A percentile compares a stretch with the other conserved stretches of the same genome.
Evolutionary conservation across 2,888 invertebrate species (phyloP).

Genomic region (Parasteatoda lunata): DNA sequence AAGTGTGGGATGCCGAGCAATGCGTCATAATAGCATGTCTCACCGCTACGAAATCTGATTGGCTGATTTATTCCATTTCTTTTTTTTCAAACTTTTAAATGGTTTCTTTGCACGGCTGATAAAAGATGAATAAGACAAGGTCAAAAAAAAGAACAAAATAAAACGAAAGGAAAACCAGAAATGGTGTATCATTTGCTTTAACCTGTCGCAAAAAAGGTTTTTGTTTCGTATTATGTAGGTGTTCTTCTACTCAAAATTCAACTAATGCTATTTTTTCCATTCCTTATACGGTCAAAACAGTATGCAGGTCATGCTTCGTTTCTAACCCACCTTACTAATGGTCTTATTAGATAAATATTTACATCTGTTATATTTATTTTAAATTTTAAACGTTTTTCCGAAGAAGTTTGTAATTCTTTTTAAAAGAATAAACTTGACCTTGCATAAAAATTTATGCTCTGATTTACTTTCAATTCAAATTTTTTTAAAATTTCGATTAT

Average conservation of each 20-base stretch:
- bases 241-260: neutral
- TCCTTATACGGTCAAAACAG: neutral
- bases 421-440: too few species aligned
- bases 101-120: slow-evolving; percentile 19
- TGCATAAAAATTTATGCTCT: too few species aligned
- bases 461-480: too few species aligned
- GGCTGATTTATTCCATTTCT: slow-evolving; percentile 4
- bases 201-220: neutral
- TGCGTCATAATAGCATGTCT: slow-evolving; percentile 25
- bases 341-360: too few species aligned
- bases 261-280: neutral
- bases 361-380: too few species aligned
- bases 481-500: too few species aligned
- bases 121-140: neutral
- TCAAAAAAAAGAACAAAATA: neutral
- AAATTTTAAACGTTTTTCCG: too few species aligned
- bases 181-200: neutral
- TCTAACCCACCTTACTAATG: neutral
- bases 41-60: slow-evolving; percentile 26
- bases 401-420: too few species aligned
- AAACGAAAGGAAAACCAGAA: neutral
- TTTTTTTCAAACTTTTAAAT: slow-evolving; percentile 32
- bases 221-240: neutral
- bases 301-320: neutral
- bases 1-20: neutral